Base-by-base conservation (phyloP, 2,888 invertebrate species). In the Rotaria sp. region DNA sequence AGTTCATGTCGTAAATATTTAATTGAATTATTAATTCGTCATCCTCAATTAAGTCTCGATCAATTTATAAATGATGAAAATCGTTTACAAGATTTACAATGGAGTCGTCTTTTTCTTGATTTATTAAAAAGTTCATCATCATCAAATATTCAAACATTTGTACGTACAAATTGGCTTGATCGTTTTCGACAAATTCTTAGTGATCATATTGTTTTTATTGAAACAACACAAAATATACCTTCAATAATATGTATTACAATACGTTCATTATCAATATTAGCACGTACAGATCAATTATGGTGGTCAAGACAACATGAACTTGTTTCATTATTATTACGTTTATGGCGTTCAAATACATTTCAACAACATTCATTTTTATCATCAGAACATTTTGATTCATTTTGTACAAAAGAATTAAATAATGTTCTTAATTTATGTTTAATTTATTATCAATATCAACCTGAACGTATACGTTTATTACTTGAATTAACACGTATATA, bases 61-160 rank as follows among this genome's bases (percentile, higher is more conserved):
- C 89, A 88, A 86, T 87, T 85, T 38, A 88, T 88, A 84, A 21
- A 84, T 21, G 85, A 87, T 38, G 87, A 87, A n/a, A 41, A 84
- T 84, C 24, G 88, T 88, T 30, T 87, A 89, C 24, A 86, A 88
- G 84, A 67, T 89, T 50, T 89, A 87, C 86, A 87, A 88, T 59
- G 87, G 89, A 52, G 88, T 89, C 3, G 85, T 89, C 21, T 87
- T 87, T 26, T 87, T 87, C 3, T 86, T 89, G 57, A 87, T n/a
- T 15, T 80, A n/a, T 41, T 80, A 45, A 80, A 80, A 80, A 45
- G n/a, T 45, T 45, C 80, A n/a, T 80, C 80, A n/a, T 24, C 41
- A 45, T n/a, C 80, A n/a, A 80, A 45, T 45, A 41, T 45, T 80
- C 41, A 80, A 45, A 80, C 80, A n/a, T 80, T 45, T 80, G 45